Evolutionary conservation across 1,140 invertebrate species (phyloP), one percentile per base, ranked within the genome.

Genomic region (Drosophila simulans): DNA sequence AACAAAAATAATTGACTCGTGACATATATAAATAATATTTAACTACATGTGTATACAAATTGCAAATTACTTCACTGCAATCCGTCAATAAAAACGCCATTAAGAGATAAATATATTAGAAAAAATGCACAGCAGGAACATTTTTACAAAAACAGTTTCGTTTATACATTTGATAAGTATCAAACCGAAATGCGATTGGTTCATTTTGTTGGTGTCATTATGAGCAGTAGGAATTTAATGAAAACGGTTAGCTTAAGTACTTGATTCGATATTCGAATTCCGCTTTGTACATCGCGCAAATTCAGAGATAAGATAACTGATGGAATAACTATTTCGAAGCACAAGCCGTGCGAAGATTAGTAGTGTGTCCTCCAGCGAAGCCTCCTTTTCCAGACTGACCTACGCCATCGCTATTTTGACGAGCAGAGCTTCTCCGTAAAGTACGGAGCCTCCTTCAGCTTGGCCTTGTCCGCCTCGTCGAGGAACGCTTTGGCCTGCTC

Each of bases 401-500:
- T 15, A n/a, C 3, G 8, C 4, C 15, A 11, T 49, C n/a, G n/a
- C 27, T 51, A 51, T 17, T 51, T 51, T 8, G 27, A 5, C 4
- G 27, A 4, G 3, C 46, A 20, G 1, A 37, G 43, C 17, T 77
- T 53, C 5, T 59, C 62, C 25, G 17, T 27, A 48, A 92, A 92
- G 56, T 73, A 92, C 0, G 55, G n/a, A 60, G 77, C 77, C 17
- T 79, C 53, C 72, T 74, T 51, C n/a, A 91, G 34, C 31, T 76
- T 62, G 10, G 42, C 48, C 48, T 71, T 76, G 4, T 83, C 65
- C 12, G 59, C 5, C 20, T 54, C 40, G 27, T 81, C 79, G 7
- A 92, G 52, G 43, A 93, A 78, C 53, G 93, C 62, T 39, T 94
- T 93, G 4, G 97, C 95, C 74, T 94, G 89, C 40, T 92, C 71